These are phyloP conservation scores for Eptatretus burgeri DNA, from an alignment of 2,113 vertebrate genomes.

Conservation along the genomic window DNA sequence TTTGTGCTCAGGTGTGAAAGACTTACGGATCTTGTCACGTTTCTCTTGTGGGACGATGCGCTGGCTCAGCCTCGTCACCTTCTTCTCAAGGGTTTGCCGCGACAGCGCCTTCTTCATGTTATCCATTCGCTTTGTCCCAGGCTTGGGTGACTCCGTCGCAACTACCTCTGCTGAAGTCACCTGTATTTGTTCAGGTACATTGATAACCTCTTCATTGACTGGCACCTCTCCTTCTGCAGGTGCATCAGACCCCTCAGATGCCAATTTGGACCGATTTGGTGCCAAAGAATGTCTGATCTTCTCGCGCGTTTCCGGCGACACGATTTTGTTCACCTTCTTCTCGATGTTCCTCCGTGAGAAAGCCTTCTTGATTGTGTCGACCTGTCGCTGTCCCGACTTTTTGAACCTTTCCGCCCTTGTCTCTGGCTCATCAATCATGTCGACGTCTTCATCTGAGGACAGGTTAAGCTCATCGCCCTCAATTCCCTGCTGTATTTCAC, in stretches of 20 bases:
- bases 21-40: conserved; percentile 4
- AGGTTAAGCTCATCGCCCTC: neutral
- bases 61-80: neutral
- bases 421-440: conserved; percentile 3
- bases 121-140: conserved; percentile 2
- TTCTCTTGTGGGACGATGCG: conserved; percentile 5
- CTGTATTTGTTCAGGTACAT: neutral
- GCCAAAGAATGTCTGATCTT: conserved; percentile 30
- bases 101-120: conserved; percentile 3
- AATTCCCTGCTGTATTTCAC: neutral
- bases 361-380: conserved; percentile 76
- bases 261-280: neutral
- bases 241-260: neutral
- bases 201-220: no score
- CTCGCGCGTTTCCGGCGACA: conserved; percentile 52
- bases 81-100: conserved; percentile 1
- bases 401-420: neutral
- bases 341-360: conserved; percentile 75
- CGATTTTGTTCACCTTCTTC: conserved; percentile 73
- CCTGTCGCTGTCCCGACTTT: neutral
- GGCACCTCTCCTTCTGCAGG: neutral
- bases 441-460: conserved; percentile 4
- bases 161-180: neutral
- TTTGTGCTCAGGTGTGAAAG: conserved; percentile 27
- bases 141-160: neutral